These are phyloP conservation scores for Catocala fraxini DNA, from an alignment of 2,888 invertebrate genomes.

Conservation along the genomic window DNA sequence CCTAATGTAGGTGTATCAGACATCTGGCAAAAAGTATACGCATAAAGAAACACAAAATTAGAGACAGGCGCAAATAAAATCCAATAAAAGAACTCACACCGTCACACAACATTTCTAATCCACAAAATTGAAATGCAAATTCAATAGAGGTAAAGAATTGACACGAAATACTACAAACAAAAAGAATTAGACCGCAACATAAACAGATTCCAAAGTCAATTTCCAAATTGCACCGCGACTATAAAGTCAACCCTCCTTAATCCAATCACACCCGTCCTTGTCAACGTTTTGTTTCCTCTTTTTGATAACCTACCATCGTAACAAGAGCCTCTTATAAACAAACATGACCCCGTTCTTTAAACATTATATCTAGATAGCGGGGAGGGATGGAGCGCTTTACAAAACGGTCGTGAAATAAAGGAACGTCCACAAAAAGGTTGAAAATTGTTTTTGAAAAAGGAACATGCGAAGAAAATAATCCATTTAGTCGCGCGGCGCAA, in stretches of 20 bases:
- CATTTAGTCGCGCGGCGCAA: constrained; percentile 85
- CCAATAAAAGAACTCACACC: constrained; percentile 26
- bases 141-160: constrained; percentile 72
- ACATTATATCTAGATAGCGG: constrained; percentile 16
- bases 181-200: constrained; percentile 70
- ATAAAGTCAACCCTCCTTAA: constrained; percentile 86
- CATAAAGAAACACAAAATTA: constrained; percentile 16
- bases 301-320: constrained; percentile 64
- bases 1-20: neutral
- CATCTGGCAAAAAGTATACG: constrained; percentile 7
- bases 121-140: constrained; percentile 64
- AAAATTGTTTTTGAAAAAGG: constrained; percentile 78
- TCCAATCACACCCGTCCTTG: constrained; percentile 85
- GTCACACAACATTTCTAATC: constrained; percentile 58
- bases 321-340: constrained; percentile 57
- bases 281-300: constrained; percentile 86
- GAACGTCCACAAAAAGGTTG: constrained; percentile 56
- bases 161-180: constrained; percentile 73
- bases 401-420: constrained; percentile 66
- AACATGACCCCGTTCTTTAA: constrained; percentile 21
- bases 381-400: constrained; percentile 53
- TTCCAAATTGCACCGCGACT: constrained; percentile 83
- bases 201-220: constrained; percentile 86
- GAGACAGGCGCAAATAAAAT: constrained; percentile 40
- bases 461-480: constrained; percentile 86